These are phyloP conservation scores for Parotia lawesii DNA, from an alignment of 2,113 vertebrate species.

Conservation along the genomic window DNA sequence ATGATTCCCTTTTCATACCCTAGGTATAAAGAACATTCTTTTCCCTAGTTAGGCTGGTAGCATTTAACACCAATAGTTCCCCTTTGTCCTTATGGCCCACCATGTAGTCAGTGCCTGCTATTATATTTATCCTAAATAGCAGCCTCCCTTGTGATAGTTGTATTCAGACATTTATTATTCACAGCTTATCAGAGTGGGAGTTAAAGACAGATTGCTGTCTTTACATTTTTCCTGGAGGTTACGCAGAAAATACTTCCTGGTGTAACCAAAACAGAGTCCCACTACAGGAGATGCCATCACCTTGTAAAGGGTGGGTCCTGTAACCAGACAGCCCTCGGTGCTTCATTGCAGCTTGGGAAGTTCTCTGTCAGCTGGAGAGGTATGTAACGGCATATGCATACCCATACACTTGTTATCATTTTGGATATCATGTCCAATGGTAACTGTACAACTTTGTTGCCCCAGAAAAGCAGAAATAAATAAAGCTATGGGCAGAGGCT, in stretches of 20 bases:
- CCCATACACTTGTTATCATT: not conserved
- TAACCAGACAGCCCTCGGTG: not conserved
- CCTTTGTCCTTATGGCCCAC: not conserved
- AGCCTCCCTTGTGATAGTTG: not conserved
- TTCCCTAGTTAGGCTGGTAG: not conserved
- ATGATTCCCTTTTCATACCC: not conserved
- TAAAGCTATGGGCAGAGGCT: not conserved
- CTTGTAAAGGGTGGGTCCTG: not conserved
- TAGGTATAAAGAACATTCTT: not conserved
- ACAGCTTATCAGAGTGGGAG: slow-evolving; percentile 35
- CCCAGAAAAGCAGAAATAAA: not conserved
- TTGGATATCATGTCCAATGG: not conserved
- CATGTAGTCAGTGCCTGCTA: not conserved
- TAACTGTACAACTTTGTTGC: not conserved
- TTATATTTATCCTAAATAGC: not conserved
- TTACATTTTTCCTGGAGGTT: not conserved
- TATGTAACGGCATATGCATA: not conserved
- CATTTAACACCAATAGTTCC: not conserved
- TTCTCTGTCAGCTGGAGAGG: not conserved
- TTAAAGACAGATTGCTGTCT: slow-evolving; percentile 29
- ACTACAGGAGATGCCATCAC: not conserved
- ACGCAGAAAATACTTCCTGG: not conserved
- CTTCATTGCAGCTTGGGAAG: not conserved
- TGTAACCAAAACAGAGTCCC: not conserved
- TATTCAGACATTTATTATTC: slow-evolving; percentile 44